Evolutionary conservation across 2,113 vertebrate genomes (phyloP), one percentile per base, ranked within the genome.

Genomic region (Gymnorhina tibicen): DNA sequence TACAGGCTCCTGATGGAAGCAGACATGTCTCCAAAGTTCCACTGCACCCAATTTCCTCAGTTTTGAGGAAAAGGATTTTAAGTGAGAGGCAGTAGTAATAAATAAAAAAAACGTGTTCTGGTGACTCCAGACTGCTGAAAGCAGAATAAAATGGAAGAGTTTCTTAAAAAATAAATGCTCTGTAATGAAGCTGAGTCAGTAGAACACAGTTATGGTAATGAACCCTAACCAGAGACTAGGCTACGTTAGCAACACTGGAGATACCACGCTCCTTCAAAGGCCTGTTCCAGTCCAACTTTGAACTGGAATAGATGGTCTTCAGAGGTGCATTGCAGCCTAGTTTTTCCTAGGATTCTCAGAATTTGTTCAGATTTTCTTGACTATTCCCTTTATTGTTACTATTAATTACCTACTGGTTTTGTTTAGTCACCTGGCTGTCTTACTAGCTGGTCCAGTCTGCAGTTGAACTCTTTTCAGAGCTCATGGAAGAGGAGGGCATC

Each of bases 191-290:
- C 24, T 85, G 39, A 84, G 16, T 53, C 49, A 63, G n/a, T 37
- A 46, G 49, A 85, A 39, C 1, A 2, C 13, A 47, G n/a, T 24
- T 77, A 3, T 52, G 35, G n/a, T 63, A 59, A 6, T 49, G 19
- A 47, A 30, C 28, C 24, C 16, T 58, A 49, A 35, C 49, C 4
- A 14, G 24, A 68, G 35, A 30, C 9, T 1, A 24, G 59, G 28
- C 59, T 37, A 13, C 1, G 0, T 59, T 50, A 68, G 16, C 4
- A 6, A n/a, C 1, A 7, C 39, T 35, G 20, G 20, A 84, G 27
- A 11, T 42, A 47, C 0, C 13, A 47, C 52, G 5, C 13, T 52
- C 33, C 23, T 52, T 86, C 32, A 49, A 70, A 86, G 18, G 27
- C 75, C 37, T 70, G 3, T 56, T 89, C 41, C 46, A 62, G 32